Conservation (phyloP, 2,113 vertebrate genomes). For the Noturus placidus region DNA sequence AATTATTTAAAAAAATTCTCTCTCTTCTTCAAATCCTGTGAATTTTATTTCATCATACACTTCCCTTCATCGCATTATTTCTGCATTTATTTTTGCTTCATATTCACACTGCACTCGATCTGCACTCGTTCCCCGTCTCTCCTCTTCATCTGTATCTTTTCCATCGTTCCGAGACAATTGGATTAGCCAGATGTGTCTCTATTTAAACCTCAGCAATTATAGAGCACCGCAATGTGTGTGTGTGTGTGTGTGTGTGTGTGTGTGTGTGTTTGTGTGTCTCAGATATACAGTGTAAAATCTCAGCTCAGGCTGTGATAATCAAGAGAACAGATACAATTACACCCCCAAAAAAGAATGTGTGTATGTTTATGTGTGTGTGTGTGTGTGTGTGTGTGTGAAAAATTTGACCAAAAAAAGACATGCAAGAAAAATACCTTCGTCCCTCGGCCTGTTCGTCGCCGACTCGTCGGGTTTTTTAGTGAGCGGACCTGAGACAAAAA, state of each 20-base stretch:
- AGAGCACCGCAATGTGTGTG: conserved; percentile 47
- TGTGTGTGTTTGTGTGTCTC: conserved; percentile 7
- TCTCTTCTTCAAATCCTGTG: background rate
- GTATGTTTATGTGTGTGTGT: background rate
- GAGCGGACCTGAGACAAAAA: conserved; percentile 84
- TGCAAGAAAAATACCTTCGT: conserved; percentile 80
- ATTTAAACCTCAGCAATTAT: conserved; percentile 74
- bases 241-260: conserved; percentile 20
- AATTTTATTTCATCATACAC: conserved; percentile 6
- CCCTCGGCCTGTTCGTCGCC: conserved; percentile 76
- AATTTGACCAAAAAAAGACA: conserved; percentile 65
- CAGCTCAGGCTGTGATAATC: conserved; percentile 32
- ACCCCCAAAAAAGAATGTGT: background rate
- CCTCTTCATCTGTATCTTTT: conserved; percentile 64
- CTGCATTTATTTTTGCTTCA: conserved; percentile 51
- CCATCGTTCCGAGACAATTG: conserved; percentile 70
- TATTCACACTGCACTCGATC: conserved; percentile 39
- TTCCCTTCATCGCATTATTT: background rate
- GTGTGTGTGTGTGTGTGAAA: conserved; percentile 46
- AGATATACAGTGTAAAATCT: conserved; percentile 20
- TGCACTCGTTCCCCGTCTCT: conserved; percentile 52
- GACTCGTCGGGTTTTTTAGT: conserved; percentile 85
- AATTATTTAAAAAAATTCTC: background rate
- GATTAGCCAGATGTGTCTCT: conserved; percentile 75
- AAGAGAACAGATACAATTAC: conserved; percentile 33